These are phyloP conservation scores for Linurgus olivaceus DNA, from an alignment of 2,797 vertebrate genomes.

Conservation along the genomic window DNA sequence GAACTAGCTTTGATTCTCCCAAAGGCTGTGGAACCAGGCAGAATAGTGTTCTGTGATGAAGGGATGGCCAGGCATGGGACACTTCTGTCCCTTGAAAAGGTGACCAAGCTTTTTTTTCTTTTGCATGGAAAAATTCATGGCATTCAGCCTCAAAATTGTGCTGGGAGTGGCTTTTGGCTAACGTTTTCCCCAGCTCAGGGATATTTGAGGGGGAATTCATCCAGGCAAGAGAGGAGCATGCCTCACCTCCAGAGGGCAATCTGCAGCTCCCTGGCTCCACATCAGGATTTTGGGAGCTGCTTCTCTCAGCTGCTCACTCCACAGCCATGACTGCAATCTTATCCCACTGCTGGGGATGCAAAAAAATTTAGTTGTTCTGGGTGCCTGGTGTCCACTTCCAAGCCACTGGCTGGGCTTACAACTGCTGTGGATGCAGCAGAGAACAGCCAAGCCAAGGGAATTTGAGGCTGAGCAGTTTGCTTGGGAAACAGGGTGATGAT, in stretches of 20 bases:
- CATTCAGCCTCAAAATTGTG: not conserved
- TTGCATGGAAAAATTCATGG: not conserved
- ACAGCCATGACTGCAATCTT: not conserved
- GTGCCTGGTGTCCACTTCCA: not conserved
- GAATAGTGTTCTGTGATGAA: not conserved
- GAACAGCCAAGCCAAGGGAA: not conserved
- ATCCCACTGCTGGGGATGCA: not conserved
- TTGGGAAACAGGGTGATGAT: not conserved
- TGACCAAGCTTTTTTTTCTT: not conserved
- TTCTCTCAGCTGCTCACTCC: not conserved
- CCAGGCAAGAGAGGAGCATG: fast-evolving
- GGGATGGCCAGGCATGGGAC: not conserved
- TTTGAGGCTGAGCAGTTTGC: not conserved
- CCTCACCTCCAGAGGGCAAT: not conserved
- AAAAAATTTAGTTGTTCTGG: not conserved
- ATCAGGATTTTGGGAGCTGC: not conserved
- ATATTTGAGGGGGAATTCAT: not conserved
- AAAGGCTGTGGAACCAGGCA: not conserved
- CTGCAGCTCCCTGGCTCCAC: not conserved
- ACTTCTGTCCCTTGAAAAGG: not conserved
- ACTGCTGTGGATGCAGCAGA: fast-evolving
- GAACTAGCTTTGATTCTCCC: not conserved
- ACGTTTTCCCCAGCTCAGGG: not conserved
- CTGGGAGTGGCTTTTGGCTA: not conserved
- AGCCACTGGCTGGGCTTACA: not conserved